A percentile compares a stretch with the other conserved stretches of the same genome.
These are phyloP conservation scores for Micromussa lordhowensis DNA, from an alignment of 92 coral and sea anemone species.

Conservation along the genomic window DNA sequence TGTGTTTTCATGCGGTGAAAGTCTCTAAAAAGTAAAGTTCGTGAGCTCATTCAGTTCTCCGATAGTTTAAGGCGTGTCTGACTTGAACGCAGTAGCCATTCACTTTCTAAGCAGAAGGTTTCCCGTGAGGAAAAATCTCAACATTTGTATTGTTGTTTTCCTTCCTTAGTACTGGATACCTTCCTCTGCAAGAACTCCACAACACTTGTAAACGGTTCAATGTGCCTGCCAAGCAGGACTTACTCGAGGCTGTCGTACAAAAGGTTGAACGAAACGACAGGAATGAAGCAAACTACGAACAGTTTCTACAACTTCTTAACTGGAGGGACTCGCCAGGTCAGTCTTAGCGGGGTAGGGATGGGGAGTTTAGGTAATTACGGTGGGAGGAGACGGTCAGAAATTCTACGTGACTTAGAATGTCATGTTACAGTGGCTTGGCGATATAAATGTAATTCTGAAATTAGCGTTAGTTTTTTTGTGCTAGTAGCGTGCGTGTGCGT, in stretches of 20 bases:
- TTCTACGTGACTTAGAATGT: not conserved
- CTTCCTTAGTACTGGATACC: constrained; percentile 75
- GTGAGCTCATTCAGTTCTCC: not conserved
- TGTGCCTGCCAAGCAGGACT: constrained; percentile 92
- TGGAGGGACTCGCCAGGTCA: constrained; percentile 98
- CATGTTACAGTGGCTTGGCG: not conserved
- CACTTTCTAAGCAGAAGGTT: not conserved
- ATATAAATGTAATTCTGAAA: not conserved
- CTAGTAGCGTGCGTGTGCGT: too few species aligned
- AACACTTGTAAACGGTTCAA: constrained; percentile 88
- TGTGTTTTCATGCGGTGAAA: too few species aligned
- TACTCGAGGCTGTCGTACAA: constrained; percentile 78
- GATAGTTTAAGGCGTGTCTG: not conserved
- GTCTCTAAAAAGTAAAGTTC: not conserved
- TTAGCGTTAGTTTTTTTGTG: too few species aligned
- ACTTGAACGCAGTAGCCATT: not conserved
- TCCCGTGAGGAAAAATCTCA: not conserved
- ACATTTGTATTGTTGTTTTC: not conserved
- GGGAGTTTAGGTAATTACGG: not conserved
- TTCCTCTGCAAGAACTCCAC: constrained; percentile 88
- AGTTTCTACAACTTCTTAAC: constrained; percentile 85
- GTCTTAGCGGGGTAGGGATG: not conserved
- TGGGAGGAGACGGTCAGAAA: not conserved
- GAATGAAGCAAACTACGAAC: constrained; percentile 79
- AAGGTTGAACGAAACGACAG: constrained; percentile 78